Percentiles rank a stretch among this genome's conserved stretches.
phyloP scores from a whole-genome alignment of 2,797 vertebrate genomes.

The Cyprinella venusta region DNA sequence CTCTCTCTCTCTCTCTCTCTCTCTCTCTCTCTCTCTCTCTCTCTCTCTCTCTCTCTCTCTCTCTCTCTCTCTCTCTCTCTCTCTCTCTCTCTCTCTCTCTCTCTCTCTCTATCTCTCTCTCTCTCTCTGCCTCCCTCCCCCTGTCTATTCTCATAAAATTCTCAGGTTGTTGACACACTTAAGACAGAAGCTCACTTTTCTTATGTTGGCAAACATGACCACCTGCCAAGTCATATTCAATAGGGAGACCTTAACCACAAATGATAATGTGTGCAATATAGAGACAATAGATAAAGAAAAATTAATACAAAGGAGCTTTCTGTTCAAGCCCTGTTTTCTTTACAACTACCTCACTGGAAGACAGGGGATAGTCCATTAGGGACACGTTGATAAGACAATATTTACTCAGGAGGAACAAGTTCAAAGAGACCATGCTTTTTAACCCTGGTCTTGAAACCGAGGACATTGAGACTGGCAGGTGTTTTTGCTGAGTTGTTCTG shows the following conservation, averaged over 20 bases:
- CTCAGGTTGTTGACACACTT: constrained; percentile 49
- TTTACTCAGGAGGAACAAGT: constrained; percentile 56
- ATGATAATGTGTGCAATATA: constrained; percentile 43
- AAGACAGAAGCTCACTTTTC: constrained; percentile 49
- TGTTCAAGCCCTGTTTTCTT: constrained; percentile 44
- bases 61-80: no score
- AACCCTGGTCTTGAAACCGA: constrained; percentile 53
- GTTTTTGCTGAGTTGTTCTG: constrained; percentile 44
- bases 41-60: no score
- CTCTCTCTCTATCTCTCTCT: not conserved
- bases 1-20: constrained; percentile 10
- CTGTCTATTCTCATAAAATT: constrained; percentile 35
- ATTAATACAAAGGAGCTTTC: constrained; percentile 43
- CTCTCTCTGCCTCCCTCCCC: not conserved
- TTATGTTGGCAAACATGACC: constrained; percentile 55
- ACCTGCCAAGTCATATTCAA: constrained; percentile 47
- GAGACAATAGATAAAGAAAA: constrained; percentile 45
- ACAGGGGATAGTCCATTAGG: constrained; percentile 57
- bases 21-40: no score
- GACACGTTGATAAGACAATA: constrained; percentile 54
- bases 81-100: no score
- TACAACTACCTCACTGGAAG: constrained; percentile 44
- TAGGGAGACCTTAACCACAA: constrained; percentile 42
- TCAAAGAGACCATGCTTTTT: constrained; percentile 54
- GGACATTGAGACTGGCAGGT: constrained; percentile 52